Conservation (phyloP, 2,888 invertebrate genomes). For the Melinopterus prodromus region DNA sequence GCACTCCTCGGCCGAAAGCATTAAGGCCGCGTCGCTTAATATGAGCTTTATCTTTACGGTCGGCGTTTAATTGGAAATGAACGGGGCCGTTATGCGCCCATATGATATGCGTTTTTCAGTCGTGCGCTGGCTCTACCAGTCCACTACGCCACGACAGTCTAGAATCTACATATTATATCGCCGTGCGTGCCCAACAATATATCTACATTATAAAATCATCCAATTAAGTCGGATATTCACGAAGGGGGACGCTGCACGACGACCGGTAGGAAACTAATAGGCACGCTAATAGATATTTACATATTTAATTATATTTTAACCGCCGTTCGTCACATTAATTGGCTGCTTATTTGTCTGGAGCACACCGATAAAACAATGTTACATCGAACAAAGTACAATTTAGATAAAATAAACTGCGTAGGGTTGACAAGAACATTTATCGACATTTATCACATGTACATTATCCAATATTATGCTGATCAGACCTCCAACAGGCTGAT, state of each 20-base stretch:
- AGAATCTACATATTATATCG: constrained; percentile 7
- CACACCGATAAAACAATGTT: not conserved
- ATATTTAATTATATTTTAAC: not conserved
- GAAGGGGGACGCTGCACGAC: not conserved
- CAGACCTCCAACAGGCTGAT: too few relatives aligned
- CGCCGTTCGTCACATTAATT: not conserved
- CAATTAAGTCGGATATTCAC: not conserved
- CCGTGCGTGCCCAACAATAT: not conserved
- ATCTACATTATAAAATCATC: not conserved
- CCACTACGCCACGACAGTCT: not conserved
- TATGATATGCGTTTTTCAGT: not conserved
- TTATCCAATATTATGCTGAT: too few relatives aligned
- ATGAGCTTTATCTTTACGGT: constrained; percentile 24
- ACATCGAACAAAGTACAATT: not conserved
- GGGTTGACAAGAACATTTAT: not conserved
- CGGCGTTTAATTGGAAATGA: constrained; percentile 17
- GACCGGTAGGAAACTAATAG: not conserved
- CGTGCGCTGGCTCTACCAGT: not conserved
- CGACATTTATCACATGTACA: too few relatives aligned
- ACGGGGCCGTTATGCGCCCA: not conserved
- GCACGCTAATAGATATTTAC: constrained; percentile 4
- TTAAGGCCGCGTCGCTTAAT: not conserved
- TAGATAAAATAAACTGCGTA: not conserved
- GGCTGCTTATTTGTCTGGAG: not conserved
- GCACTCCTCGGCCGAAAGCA: not conserved